Conservation (phyloP, 2,888 invertebrate genomes). For the Perizoma affinitatum region DNA sequence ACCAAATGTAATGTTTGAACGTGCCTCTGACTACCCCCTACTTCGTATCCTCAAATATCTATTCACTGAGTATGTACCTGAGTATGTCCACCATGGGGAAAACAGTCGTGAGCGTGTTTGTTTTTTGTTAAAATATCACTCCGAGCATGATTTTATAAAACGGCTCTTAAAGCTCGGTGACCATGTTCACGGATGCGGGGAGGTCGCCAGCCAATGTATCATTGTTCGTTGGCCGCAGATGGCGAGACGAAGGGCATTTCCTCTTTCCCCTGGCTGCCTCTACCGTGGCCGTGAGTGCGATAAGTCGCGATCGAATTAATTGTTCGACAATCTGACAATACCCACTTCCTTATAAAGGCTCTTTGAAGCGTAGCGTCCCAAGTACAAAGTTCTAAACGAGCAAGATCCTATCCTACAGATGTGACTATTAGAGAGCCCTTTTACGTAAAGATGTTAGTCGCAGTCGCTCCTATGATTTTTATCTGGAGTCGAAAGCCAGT, state of each 20-base stretch:
- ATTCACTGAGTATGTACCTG: too few relatives aligned
- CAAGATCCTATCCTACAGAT: conserved; percentile 26
- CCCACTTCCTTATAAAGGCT: conserved; percentile 39
- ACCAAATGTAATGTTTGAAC: too few relatives aligned
- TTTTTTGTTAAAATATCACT: too few relatives aligned
- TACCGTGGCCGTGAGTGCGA: conserved; percentile 58
- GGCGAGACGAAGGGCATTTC: conserved; percentile 74
- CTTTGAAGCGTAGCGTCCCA: conserved; percentile 33
- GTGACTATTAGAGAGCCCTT: conserved; percentile 32
- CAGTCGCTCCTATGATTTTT: conserved; percentile 22
- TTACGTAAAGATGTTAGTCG: conserved; percentile 29
- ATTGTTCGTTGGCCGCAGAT: conserved; percentile 70
- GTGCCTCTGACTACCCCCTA: too few relatives aligned
- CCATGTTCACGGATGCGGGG: conserved; percentile 64
- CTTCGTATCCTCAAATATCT: too few relatives aligned
- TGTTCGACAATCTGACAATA: conserved; percentile 39
- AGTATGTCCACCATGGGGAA: too few relatives aligned
- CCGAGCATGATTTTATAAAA: too few relatives aligned
- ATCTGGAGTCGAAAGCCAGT: conserved; percentile 19
- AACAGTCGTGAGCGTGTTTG: too few relatives aligned
- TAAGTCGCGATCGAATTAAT: conserved; percentile 51
- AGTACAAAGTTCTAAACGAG: conserved; percentile 26
- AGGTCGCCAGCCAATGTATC: conserved; percentile 69
- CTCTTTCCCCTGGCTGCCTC: conserved; percentile 58
- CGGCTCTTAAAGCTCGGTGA: conserved; percentile 18